phyloP scores from a whole-genome alignment of 2,797 vertebrate species.

The Adrianichthys oophorus region DNA sequence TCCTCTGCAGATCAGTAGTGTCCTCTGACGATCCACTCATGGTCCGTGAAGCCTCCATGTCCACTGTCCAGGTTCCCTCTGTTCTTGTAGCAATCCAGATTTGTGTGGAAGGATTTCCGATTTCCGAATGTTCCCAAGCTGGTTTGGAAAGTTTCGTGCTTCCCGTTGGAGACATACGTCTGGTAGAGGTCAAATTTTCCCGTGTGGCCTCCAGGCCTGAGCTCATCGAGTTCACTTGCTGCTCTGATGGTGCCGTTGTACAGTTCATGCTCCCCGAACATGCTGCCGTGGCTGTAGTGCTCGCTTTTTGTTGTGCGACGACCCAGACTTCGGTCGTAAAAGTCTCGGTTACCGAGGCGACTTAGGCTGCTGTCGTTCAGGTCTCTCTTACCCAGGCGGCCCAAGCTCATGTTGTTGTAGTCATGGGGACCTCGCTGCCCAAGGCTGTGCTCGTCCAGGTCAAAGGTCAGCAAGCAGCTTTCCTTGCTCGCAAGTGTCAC shows the following conservation, averaged over 20 bases:
- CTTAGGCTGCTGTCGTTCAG: constrained; percentile 48
- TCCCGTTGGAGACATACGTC: constrained; percentile 65
- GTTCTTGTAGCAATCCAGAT: constrained; percentile 62
- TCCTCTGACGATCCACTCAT: constrained; percentile 72
- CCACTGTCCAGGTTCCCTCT: constrained; percentile 53
- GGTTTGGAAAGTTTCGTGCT: constrained; percentile 64
- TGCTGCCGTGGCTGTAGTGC: constrained; percentile 51
- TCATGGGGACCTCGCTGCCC: constrained; percentile 54
- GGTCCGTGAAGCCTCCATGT: constrained; percentile 80
- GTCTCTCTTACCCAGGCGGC: constrained; percentile 59
- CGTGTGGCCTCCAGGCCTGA: constrained; percentile 31
- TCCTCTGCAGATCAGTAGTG: constrained; percentile 54
- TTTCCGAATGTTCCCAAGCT: constrained; percentile 57
- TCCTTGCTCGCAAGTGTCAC: constrained; percentile 84
- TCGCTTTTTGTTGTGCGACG: constrained; percentile 72
- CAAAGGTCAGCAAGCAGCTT: constrained; percentile 90
- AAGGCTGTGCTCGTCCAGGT: constrained; percentile 85
- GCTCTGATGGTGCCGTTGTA: constrained; percentile 47
- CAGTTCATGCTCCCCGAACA: constrained; percentile 50
- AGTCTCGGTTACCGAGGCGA: constrained; percentile 45
- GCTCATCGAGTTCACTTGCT: constrained; percentile 57
- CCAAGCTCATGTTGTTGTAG: constrained; percentile 64
- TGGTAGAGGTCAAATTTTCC: constrained; percentile 72
- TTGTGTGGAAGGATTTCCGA: constrained; percentile 65
- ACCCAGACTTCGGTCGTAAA: constrained; percentile 65